Conservation (phyloP, 2,113 vertebrate genomes). For the Sminthopsis crassicaudata region DNA sequence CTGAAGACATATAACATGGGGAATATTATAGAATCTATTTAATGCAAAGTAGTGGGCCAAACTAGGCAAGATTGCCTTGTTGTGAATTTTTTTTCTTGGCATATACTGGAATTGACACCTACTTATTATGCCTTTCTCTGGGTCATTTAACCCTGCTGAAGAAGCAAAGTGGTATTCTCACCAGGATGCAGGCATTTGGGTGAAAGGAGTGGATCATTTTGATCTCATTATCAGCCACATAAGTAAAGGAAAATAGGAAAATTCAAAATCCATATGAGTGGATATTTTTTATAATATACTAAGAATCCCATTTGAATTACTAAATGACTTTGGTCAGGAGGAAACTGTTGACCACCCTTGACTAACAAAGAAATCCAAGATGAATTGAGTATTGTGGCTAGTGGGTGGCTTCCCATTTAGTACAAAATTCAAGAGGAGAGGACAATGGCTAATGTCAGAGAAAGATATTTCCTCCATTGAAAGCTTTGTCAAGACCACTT, state of each 20-base stretch:
- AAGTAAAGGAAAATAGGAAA: slow-evolving; percentile 16
- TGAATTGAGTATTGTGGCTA: background rate
- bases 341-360: background rate
- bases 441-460: background rate
- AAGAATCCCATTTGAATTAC: background rate
- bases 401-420: background rate
- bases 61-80: background rate
- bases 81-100: slow-evolving; percentile 47
- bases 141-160: slow-evolving; percentile 72
- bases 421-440: background rate
- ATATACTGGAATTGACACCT: slow-evolving; percentile 44
- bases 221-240: slow-evolving; percentile 25
- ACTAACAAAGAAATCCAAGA: background rate
- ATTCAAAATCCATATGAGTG: slow-evolving; percentile 1
- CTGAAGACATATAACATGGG: slow-evolving; percentile 64
- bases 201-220: background rate
- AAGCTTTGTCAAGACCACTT: background rate
- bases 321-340: slow-evolving; percentile 1
- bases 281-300: background rate
- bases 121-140: slow-evolving; percentile 72
- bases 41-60: slow-evolving; percentile 49
- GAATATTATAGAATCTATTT: slow-evolving; percentile 53
- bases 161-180: slow-evolving; percentile 55
- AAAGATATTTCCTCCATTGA: background rate
- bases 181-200: slow-evolving; percentile 28